Evolutionary conservation across 30 jellyfish, hydroid and myxozoan species (phyloP).

Genomic region (Chironex yamaguchii): DNA sequence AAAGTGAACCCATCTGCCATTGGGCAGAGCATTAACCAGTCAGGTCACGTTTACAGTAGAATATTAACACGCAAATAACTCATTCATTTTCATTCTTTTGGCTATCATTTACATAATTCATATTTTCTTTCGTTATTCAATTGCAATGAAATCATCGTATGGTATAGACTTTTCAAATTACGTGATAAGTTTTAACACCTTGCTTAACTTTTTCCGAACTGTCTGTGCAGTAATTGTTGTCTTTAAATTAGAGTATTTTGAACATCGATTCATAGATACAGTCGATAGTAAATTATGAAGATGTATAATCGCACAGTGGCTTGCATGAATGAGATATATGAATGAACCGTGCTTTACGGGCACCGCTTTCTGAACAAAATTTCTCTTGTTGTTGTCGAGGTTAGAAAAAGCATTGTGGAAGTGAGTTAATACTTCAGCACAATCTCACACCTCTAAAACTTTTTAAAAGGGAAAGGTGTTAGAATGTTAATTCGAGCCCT

Average conservation of each 20-base stretch:
- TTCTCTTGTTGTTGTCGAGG: too few species aligned
- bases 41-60: too few species aligned
- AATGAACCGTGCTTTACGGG: too few species aligned
- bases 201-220: background rate
- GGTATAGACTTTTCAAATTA: background rate
- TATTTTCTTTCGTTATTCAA: background rate
- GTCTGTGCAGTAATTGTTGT: background rate
- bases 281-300: background rate
- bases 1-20: too few species aligned
- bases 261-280: background rate
- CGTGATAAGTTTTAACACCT: background rate
- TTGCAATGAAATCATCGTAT: background rate
- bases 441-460: background rate
- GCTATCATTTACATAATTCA: background rate
- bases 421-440: background rate
- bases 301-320: background rate
- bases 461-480: background rate
- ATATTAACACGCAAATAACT: too few species aligned
- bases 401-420: too few species aligned
- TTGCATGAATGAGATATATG: background rate
- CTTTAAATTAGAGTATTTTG: background rate
- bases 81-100: too few species aligned
- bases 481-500: background rate
- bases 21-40: too few species aligned
- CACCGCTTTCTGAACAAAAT: too few species aligned